Evolutionary conservation across 2,888 invertebrate genomes (phyloP).

Genomic region (Tryphoninae sp.): DNA sequence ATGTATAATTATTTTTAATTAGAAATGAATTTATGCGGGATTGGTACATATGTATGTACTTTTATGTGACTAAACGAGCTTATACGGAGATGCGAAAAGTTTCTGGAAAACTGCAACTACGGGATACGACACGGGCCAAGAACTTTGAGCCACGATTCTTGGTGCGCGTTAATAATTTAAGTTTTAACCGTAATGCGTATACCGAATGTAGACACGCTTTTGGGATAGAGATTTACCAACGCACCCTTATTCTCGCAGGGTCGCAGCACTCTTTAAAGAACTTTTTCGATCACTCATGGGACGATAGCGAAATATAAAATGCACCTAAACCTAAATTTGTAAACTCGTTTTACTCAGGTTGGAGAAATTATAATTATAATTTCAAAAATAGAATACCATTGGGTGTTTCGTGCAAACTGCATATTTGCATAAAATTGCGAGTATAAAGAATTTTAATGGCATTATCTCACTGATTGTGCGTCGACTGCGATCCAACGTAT

Average conservation of each 20-base stretch:
- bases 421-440: no score
- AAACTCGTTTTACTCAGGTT: no score
- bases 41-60: neutral
- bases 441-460: no score
- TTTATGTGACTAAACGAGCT: neutral
- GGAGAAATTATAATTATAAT: no score
- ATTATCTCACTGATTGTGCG: neutral
- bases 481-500: neutral
- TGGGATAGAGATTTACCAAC: conserved; percentile 24
- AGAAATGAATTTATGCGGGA: neutral
- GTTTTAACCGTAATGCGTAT: conserved; percentile 56
- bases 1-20: neutral
- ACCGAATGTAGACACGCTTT: conserved; percentile 22
- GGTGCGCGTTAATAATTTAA: conserved; percentile 62
- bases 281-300: no score
- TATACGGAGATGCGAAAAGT: neutral
- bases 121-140: conserved; percentile 36
- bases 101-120: neutral
- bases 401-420: no score
- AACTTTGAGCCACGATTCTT: conserved; percentile 65
- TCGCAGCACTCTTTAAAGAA: neutral
- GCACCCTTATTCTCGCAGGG: conserved; percentile 54
- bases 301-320: no score
- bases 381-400: no score
- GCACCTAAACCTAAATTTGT: no score